Evolutionary conservation across 2,113 vertebrate species (phyloP), one percentile per base, ranked within the genome.

Genomic region (Eonycteris spelaea): DNA sequence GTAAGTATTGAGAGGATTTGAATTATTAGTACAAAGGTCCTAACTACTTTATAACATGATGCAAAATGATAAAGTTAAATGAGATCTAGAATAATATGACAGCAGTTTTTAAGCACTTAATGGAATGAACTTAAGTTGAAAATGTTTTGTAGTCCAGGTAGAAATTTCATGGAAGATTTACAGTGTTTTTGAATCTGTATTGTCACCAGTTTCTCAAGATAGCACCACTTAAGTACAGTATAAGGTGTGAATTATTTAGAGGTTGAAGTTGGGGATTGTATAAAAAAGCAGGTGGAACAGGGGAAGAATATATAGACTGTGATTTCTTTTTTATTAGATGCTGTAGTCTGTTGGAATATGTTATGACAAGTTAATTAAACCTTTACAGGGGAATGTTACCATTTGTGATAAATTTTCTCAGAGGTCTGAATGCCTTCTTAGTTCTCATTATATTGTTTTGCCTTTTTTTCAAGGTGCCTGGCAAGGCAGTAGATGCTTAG

Each of bases 101-200:
- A 55, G 5, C 43, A 94, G 71, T 71, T 89, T 95, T 92, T 74
- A 96, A 82, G 68, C 38, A 16, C 87, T 94, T 91, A n/a, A 35
- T 86, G 68, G 18, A 77, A 77, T 43, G 38, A 77, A 35, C 33
- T 21, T 77, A 33, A 21, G 59, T 57, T 79, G 59, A 85, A 88
- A 71, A 68, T 59, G n/a, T 48, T 92, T 90, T 57, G 33, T 83
- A 33, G 15, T 75, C 11, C 14, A 80, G 53, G 88, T 91, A 38
- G 65, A 89, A 80, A 71, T 57, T 43, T 78, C 28, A 51, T 79
- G 38, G 57, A 89, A 18, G 1, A 3, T 33, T 30, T 33, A 5
- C 33, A 48, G 19, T 70, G 22, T 24, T 92, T 97, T 71, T 86
- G 74, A 83, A 78, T 63, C 59, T 86, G 2, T 88, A 3, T 40